A percentile compares a stretch with the other conserved stretches of the same genome.
Conservation (phyloP, 2,797 vertebrate genomes). For the Bradypodion ventrale region DNA sequence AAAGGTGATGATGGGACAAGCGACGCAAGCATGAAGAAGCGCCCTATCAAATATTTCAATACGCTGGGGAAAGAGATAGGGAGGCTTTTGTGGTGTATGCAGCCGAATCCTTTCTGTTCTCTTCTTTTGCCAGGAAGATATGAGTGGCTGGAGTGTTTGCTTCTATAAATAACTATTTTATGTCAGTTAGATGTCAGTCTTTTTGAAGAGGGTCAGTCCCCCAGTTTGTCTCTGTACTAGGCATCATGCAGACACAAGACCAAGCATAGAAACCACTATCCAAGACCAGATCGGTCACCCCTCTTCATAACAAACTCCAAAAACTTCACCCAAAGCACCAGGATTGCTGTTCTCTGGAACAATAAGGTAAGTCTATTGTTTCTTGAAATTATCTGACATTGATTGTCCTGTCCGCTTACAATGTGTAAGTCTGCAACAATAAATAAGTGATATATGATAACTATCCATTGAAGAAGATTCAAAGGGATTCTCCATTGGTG, state of each 20-base stretch:
- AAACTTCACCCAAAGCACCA: constrained; percentile 64
- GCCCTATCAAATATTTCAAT: constrained; percentile 49
- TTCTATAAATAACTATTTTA: constrained; percentile 95
- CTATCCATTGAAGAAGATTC: constrained; percentile 51
- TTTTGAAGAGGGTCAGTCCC: constrained; percentile 81
- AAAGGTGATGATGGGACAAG: constrained; percentile 43
- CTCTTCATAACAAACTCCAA: constrained; percentile 67
- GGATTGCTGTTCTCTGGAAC: constrained; percentile 61
- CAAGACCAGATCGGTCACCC: constrained; percentile 72
- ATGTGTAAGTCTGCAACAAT: constrained; percentile 19
- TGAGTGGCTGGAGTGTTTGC: constrained; percentile 89
- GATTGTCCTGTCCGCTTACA: constrained; percentile 57
- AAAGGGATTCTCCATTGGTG: constrained; percentile 45
- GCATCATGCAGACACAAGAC: constrained; percentile 78
- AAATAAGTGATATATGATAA: constrained; percentile 44
- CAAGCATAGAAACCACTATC: constrained; percentile 74
- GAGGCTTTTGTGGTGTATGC: constrained; percentile 64
- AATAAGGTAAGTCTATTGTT: constrained; percentile 75
- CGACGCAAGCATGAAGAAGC: background rate
- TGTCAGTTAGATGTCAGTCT: constrained; percentile 90
- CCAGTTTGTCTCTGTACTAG: constrained; percentile 74
- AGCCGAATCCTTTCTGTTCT: constrained; percentile 69
- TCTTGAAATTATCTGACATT: constrained; percentile 70
- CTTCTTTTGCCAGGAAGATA: constrained; percentile 80
- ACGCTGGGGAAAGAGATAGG: constrained; percentile 40